These are phyloP conservation scores for Pavo muticus DNA, from an alignment of 2,113 vertebrate genomes.

Conservation along the genomic window DNA sequence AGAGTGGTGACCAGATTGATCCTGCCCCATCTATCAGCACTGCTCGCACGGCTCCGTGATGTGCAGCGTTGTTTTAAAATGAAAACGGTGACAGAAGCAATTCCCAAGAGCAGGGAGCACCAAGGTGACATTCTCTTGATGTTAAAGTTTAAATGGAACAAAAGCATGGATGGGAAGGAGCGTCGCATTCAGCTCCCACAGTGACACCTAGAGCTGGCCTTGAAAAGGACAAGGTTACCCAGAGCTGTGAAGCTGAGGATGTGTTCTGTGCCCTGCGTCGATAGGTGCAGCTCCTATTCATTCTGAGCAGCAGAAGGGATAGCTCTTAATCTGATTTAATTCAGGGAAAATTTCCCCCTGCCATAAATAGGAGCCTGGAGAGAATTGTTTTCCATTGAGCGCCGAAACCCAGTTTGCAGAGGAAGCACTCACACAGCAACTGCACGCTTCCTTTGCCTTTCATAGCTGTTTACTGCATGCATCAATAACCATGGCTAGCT, in stretches of 20 bases:
- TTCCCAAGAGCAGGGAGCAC: slow-evolving; percentile 48
- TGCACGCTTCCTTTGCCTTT: slow-evolving; percentile 46
- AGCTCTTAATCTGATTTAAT: slow-evolving; percentile 48
- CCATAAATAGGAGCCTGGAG: slow-evolving; percentile 28
- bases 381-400: slow-evolving; percentile 32
- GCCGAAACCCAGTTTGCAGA: background rate
- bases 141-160: slow-evolving; percentile 67
- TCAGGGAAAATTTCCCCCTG: slow-evolving; percentile 30
- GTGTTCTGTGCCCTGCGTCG: background rate
- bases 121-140: slow-evolving; percentile 67
- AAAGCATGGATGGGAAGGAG: slow-evolving; percentile 15
- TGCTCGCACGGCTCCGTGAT: background rate
- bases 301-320: slow-evolving; percentile 2
- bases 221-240: slow-evolving; percentile 32
- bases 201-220: slow-evolving; percentile 50
- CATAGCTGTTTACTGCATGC: slow-evolving; percentile 26
- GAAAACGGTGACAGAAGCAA: slow-evolving; percentile 57
- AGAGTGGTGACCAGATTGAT: background rate
- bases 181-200: slow-evolving; percentile 48
- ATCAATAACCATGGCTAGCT: slow-evolving; percentile 55
- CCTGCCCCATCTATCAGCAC: background rate
- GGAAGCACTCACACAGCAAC: background rate
- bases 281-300: background rate
- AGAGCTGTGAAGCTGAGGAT: background rate
- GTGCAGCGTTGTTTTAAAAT: background rate